These are phyloP conservation scores for Scelioninae gen. 2 DNA, from an alignment of 2,888 invertebrate genomes.

Conservation along the genomic window DNA sequence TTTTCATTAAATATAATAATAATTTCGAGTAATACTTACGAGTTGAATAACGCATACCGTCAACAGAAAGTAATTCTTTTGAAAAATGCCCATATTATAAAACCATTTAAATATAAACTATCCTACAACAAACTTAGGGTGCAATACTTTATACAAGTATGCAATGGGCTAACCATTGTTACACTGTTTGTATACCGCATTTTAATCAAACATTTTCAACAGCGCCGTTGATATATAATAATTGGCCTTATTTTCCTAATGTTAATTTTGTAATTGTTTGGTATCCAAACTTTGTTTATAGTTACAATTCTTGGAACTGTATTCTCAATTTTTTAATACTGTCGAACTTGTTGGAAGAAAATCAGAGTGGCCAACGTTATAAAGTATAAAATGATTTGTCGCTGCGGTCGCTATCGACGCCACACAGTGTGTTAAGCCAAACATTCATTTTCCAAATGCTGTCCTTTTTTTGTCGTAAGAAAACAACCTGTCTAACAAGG, in stretches of 20 bases:
- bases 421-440: too few relatives aligned
- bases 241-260: too few relatives aligned
- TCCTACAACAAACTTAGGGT: slow-evolving; percentile 16
- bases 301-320: slow-evolving; percentile 12
- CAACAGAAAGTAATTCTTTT: slow-evolving; percentile 75
- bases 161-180: slow-evolving; percentile 13
- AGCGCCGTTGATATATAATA: background rate
- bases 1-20: background rate
- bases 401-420: too few relatives aligned
- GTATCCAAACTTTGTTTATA: slow-evolving; percentile 24
- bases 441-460: too few relatives aligned
- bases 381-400: too few relatives aligned
- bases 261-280: background rate
- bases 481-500: too few relatives aligned
- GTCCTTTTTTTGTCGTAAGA: too few relatives aligned
- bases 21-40: slow-evolving; percentile 68
- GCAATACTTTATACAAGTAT: slow-evolving; percentile 15
- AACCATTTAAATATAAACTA: slow-evolving; percentile 15
- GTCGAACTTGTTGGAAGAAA: background rate
- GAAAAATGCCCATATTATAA: slow-evolving; percentile 75
- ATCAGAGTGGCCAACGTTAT: slow-evolving; percentile 3
- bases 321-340: slow-evolving; percentile 16
- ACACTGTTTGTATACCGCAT: background rate
- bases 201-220: background rate
- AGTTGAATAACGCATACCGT: slow-evolving; percentile 75